These are phyloP conservation scores for Percopsis transmontana DNA, from an alignment of 2,113 vertebrate species.

Conservation along the genomic window DNA sequence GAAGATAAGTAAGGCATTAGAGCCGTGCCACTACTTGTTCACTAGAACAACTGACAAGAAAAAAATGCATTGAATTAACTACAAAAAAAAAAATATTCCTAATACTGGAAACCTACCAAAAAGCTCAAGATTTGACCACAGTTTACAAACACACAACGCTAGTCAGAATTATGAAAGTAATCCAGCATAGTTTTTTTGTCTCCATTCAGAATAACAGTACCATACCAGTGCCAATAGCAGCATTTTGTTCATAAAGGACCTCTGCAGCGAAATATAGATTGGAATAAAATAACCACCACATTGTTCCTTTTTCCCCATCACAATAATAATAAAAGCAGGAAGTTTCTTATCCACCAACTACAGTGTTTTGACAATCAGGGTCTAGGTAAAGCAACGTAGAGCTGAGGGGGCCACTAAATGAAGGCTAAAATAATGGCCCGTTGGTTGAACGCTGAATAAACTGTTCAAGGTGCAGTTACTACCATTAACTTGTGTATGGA, in stretches of 20 bases:
- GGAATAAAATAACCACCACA: neutral
- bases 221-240: slow-evolving; percentile 48
- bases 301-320: neutral
- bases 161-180: slow-evolving; percentile 18
- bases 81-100: slow-evolving; percentile 1
- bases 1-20: slow-evolving; percentile 47
- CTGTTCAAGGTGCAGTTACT: neutral
- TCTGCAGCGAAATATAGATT: slow-evolving; percentile 24
- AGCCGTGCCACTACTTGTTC: slow-evolving; percentile 11
- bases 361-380: too few relatives aligned
- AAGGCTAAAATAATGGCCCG: too few relatives aligned
- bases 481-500: neutral
- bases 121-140: neutral
- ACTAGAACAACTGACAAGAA: neutral
- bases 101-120: slow-evolving; percentile 2
- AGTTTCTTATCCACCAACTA: neutral
- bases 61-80: neutral
- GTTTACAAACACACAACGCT: neutral
- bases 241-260: slow-evolving; percentile 33
- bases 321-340: neutral
- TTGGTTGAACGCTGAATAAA: neutral
- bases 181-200: slow-evolving; percentile 11
- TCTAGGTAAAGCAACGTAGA: too few relatives aligned
- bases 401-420: too few relatives aligned
- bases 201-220: slow-evolving; percentile 2